Base-by-base conservation (phyloP, 2,888 invertebrate species). In the Poecilus cupreus region DNA sequence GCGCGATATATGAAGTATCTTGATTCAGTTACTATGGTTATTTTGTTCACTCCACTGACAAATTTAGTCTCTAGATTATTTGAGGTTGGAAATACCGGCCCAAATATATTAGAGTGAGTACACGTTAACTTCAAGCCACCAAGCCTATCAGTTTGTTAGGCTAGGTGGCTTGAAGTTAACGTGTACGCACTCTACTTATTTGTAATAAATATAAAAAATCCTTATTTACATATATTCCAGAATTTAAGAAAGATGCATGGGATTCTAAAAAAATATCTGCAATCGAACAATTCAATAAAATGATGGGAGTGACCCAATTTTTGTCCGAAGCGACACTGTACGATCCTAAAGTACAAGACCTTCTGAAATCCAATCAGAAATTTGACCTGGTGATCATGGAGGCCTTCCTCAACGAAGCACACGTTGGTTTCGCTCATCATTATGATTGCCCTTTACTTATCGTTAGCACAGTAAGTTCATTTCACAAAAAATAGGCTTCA, bases 391-490 rank as follows among this genome's bases (percentile, higher is more conserved):
- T 90, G 1, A 86, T 90, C 5, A 88, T 90, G 1, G 91, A 91
- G 83, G 86, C 90, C 51, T 90, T 91, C 84, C 84, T 90, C 20
- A 90, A 89, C 83, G 92, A 92, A 83, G 90, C 90, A 5, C 85
- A 88, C 18, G 86, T 82, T 70, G 91, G 90, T 0, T 85, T 89
- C 2, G 87, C 88, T 8, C 84, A 87, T 43, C 87, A 87, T 82
- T 88, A 86, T 82, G 86, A 89, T 11, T 87, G 88, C 3, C 89
- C 88, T 0, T 82, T 88, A 11, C 86, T 90, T 16, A 39, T 88
- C 0, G 85, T 89, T 5, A 90, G 89, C 85, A 89, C 91, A 0
- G 82, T 91, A 43, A 32, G 64, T 32, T 18, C 6, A 68, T 37
- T 39, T 5, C 37, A 13, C 8, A 11, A 16, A 68, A 20, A 10